phyloP scores from a whole-genome alignment of 2,888 invertebrate species.

The Machimus rusticus region DNA sequence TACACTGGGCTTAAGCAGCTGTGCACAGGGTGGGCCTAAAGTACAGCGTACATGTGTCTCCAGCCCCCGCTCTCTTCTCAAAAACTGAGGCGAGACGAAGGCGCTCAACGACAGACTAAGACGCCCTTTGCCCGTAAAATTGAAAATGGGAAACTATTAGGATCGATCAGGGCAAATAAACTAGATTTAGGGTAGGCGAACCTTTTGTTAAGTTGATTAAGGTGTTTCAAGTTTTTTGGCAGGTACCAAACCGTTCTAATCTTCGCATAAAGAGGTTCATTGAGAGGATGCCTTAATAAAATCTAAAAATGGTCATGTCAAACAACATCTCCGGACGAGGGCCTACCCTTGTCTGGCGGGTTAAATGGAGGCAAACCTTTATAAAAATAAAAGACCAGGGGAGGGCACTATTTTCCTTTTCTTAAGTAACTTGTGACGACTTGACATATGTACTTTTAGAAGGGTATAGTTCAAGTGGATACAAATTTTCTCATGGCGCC shows the following conservation, averaged over 20 bases:
- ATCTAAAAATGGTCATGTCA: slow-evolving; percentile 34
- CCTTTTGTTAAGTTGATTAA: slow-evolving; percentile 38
- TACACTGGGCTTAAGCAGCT: background rate
- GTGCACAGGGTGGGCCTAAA: background rate
- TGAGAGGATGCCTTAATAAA: slow-evolving; percentile 28
- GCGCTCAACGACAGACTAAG: background rate
- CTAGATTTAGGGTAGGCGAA: slow-evolving; percentile 9
- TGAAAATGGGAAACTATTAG: slow-evolving; percentile 35
- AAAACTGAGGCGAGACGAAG: background rate
- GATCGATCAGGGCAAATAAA: slow-evolving; percentile 35
- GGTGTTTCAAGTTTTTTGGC: slow-evolving; percentile 37
- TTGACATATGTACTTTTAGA: slow-evolving; percentile 21
- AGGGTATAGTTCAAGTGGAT: slow-evolving; percentile 19
- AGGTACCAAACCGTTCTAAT: slow-evolving; percentile 30
- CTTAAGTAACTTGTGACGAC: background rate
- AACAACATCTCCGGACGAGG: slow-evolving; percentile 19
- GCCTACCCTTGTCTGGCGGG: slow-evolving; percentile 22
- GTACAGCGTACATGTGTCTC: background rate
- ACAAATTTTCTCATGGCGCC: background rate
- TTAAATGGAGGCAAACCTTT: slow-evolving; percentile 25
- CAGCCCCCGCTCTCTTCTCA: background rate
- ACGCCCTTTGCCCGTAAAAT: slow-evolving; percentile 27
- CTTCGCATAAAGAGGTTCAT: slow-evolving; percentile 29
- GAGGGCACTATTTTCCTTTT: background rate
- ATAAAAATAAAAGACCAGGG: slow-evolving; percentile 3